phyloP scores from a whole-genome alignment of 2,113 vertebrate genomes.

The Eurystomus gularis region DNA sequence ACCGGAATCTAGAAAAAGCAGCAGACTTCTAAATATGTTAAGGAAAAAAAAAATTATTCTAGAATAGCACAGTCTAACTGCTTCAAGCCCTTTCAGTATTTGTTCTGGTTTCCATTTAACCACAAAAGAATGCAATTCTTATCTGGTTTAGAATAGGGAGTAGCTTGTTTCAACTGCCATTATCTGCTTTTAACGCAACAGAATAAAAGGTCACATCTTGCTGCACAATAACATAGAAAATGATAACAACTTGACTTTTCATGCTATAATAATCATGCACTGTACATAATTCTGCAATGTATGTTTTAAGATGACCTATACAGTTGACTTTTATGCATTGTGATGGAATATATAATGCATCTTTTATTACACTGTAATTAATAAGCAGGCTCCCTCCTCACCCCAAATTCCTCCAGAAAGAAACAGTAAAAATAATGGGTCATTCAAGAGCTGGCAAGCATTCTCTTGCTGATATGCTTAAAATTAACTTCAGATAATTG shows the following conservation, averaged over 20 bases:
- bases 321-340: background rate
- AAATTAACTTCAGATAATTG: conserved; percentile 35
- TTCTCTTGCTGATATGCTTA: background rate
- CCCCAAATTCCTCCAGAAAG: background rate
- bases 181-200: background rate
- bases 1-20: conserved; percentile 81
- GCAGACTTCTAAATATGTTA: background rate
- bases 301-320: background rate
- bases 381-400: background rate
- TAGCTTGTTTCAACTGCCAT: background rate
- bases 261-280: background rate
- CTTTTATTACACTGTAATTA: background rate
- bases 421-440: background rate
- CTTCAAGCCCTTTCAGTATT: background rate
- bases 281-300: background rate
- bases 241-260: background rate
- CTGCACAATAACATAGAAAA: background rate
- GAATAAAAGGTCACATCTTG: background rate
- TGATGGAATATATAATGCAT: background rate
- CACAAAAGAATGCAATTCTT: background rate
- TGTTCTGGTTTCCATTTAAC: background rate
- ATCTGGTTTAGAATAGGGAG: background rate
- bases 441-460: background rate
- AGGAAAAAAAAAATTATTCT: background rate
- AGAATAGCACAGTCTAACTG: background rate